phyloP scores from a whole-genome alignment of 2,113 vertebrate genomes.

The Lepus americanus region DNA sequence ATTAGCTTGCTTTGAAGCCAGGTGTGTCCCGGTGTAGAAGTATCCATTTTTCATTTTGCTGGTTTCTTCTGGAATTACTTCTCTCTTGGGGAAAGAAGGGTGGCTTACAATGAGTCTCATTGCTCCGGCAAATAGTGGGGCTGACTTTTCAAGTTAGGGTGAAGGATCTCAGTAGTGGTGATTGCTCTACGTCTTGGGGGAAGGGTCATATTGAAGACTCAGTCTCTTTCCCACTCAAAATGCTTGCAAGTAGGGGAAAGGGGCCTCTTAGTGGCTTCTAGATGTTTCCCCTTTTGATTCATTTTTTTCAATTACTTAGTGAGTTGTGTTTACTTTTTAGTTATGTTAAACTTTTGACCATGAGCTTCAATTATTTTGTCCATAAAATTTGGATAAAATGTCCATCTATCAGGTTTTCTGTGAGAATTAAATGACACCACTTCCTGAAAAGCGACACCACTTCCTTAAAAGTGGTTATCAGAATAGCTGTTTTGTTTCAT shows the following conservation, averaged over 20 bases:
- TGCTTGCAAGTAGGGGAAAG: constrained; percentile 6
- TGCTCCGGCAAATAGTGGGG: constrained; percentile 6
- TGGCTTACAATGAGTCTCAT: constrained; percentile 9
- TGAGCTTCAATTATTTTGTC: constrained; percentile 26
- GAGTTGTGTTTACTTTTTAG: background rate
- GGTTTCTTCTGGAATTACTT: constrained; percentile 47
- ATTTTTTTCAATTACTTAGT: background rate
- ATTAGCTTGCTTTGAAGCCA: constrained; percentile 48
- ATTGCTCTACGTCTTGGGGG: background rate
- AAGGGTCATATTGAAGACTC: background rate
- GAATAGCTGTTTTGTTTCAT: background rate
- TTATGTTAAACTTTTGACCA: background rate
- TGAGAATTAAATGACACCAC: background rate
- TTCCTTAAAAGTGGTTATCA: background rate
- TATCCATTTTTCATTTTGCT: constrained; percentile 61
- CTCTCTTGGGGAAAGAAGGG: constrained; percentile 22
- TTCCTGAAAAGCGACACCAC: background rate
- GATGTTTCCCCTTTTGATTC: background rate
- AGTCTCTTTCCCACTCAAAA: background rate
- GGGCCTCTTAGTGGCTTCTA: background rate
- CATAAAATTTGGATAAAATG: constrained; percentile 41
- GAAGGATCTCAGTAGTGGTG: background rate
- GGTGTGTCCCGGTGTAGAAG: background rate
- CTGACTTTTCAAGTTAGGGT: background rate
- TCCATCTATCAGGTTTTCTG: background rate